A percentile compares a stretch with the other conserved stretches of the same genome.
Evolutionary conservation across 92 coral and sea anemone genomes (phyloP).

Genomic region (Epizoanthus fatuus): DNA sequence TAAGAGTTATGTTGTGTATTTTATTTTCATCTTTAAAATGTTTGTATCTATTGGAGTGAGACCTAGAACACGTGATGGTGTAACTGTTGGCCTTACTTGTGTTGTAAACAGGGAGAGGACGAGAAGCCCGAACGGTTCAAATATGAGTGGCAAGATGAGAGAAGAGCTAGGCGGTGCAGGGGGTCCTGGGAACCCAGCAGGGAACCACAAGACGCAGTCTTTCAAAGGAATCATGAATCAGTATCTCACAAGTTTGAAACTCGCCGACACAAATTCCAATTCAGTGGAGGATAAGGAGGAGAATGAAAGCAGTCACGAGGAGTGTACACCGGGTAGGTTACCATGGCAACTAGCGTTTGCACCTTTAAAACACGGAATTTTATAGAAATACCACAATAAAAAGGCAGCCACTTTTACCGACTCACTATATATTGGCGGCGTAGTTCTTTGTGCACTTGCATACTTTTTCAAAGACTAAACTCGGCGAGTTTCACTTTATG

Average conservation of each 20-base stretch:
- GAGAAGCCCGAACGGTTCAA: background rate
- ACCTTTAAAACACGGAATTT: too few species aligned
- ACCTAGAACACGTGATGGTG: too few species aligned
- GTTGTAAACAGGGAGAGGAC: constrained; percentile 9
- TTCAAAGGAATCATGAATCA: constrained; percentile 12
- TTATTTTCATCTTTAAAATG: too few species aligned
- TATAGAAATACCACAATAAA: background rate
- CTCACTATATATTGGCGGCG: too few species aligned
- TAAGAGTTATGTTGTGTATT: too few species aligned
- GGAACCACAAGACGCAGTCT: constrained; percentile 6
- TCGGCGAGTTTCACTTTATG: too few species aligned
- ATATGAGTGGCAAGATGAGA: background rate
- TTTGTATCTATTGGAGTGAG: too few species aligned
- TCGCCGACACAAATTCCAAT: background rate
- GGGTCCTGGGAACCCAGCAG: background rate
- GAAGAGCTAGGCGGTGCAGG: background rate
- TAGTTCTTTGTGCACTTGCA: too few species aligned
- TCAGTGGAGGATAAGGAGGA: background rate
- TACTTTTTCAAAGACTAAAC: too few species aligned
- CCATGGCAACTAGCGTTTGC: too few species aligned
- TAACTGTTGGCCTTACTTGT: background rate
- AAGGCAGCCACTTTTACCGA: too few species aligned
- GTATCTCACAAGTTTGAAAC: background rate
- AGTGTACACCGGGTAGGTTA: background rate
- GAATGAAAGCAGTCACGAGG: constrained; percentile 1